Base-by-base conservation (phyloP, 2,797 vertebrate genomes). In the Selene dorsalis region DNA sequence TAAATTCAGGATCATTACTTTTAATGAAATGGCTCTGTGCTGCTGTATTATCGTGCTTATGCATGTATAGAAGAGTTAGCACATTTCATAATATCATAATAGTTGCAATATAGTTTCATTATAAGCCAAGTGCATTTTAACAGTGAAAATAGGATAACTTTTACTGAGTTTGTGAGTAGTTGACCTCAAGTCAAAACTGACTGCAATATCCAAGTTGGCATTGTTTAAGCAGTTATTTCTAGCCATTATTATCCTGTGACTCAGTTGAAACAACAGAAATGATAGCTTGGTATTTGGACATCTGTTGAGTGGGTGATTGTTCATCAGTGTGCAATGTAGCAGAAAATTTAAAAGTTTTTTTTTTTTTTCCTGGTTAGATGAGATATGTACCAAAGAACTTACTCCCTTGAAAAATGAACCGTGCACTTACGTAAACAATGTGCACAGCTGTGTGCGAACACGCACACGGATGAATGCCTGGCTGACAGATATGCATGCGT, bases 231-330 rank as follows among this genome's bases (percentile, higher is more conserved):
- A 57, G 38, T 55, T 78, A 79, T 80, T 83, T 77, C 41, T 74
- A 65, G 14, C 43, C 39, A 52, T 57, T 62, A 30, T 68, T 74
- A 66, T 75, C 32, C 47, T 38, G 26, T 35, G 43, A 66, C 77
- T 78, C 53, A n/a, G 30, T 76, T 67, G 55, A 77, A 84, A 79
- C 69, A 86, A 71, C 67, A 69, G 30, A 84, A 75, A 70, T 22
- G 12, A 65, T 69, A 73, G 45, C n/a, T 16, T 75, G 80, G 69
- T 85, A 78, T 72, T 69, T 88, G 70, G 84, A 63, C 84, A 90
- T 90, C 84, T 90, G 89, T 70, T 90, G 84, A 70, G 88, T 79
- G 85, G 84, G 84, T 35, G 82, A 73, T 73, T 39, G 57, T 74
- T 74, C 59, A 73, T 85, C 65, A 50, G 22, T 30, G 28, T 72